Evolutionary conservation across 2,797 vertebrate genomes (phyloP).

Genomic region (Pagetopsis macropterus): DNA sequence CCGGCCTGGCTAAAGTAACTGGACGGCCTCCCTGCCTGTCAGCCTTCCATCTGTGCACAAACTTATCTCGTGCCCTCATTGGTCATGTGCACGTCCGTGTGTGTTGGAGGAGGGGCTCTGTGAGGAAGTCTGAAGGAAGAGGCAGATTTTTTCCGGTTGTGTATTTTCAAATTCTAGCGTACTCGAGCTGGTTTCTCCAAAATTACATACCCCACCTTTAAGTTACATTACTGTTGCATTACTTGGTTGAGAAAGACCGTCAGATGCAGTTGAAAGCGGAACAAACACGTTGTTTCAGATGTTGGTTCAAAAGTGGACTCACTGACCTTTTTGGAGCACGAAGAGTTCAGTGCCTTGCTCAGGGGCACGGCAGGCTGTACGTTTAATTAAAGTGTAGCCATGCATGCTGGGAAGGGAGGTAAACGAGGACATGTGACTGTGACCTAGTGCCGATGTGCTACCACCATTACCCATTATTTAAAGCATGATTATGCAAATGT

Average conservation of each 20-base stretch:
- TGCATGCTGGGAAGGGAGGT: slow-evolving; percentile 11
- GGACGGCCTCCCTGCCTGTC: too few relatives aligned
- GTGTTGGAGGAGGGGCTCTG: too few relatives aligned
- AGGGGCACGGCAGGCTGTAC: not conserved
- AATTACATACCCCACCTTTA: too few relatives aligned
- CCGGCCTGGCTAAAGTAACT: too few relatives aligned
- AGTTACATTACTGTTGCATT: not conserved
- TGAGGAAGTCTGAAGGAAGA: too few relatives aligned
- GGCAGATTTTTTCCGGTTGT: too few relatives aligned
- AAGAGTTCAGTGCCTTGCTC: slow-evolving; percentile 30
- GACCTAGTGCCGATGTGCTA: not conserved
- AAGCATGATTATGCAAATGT: slow-evolving; percentile 10
- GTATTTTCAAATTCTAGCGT: too few relatives aligned
- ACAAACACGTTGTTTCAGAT: not conserved
- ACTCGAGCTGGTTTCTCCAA: too few relatives aligned
- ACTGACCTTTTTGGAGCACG: not conserved
- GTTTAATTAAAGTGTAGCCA: slow-evolving; percentile 26
- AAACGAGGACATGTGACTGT: slow-evolving; percentile 4
- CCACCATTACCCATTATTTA: not conserved
- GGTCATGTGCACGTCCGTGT: too few relatives aligned
- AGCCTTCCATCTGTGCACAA: too few relatives aligned
- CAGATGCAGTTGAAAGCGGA: not conserved
- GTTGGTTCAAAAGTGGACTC: slow-evolving; percentile 7
- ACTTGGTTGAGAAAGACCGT: not conserved
- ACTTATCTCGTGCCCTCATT: too few relatives aligned